Conservation (phyloP, 2,113 vertebrate genomes). For the Cisticola juncidis region DNA sequence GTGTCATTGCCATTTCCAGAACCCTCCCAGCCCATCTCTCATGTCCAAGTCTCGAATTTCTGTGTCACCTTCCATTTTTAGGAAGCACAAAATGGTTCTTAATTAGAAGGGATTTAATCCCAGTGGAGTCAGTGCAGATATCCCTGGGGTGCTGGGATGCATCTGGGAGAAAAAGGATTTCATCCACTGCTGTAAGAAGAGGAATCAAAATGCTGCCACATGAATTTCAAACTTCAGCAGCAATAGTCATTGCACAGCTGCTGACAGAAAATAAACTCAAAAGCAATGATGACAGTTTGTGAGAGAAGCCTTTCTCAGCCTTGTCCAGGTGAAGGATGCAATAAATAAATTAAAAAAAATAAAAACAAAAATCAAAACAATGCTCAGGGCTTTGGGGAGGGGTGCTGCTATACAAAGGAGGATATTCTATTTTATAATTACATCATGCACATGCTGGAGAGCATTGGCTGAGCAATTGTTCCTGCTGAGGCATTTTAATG, state of each 20-base stretch:
- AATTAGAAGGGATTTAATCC: neutral
- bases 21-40: neutral
- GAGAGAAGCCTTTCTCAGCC: neutral
- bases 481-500: neutral
- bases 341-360: neutral
- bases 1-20: neutral
- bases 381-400: neutral
- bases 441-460: neutral
- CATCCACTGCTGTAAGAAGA: neutral
- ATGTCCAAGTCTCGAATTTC: neutral
- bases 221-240: neutral
- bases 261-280: neutral
- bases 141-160: neutral
- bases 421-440: neutral
- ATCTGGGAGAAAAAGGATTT: neutral
- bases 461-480: neutral
- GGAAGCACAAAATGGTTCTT: neutral
- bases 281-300: neutral
- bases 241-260: neutral
- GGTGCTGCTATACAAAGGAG: neutral
- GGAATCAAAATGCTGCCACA: neutral
- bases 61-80: neutral
- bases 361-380: neutral
- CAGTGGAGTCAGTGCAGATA: neutral
- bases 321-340: neutral